These are phyloP conservation scores for Leucoraja ocellata DNA, from an alignment of 2,797 vertebrate species.

Conservation along the genomic window DNA sequence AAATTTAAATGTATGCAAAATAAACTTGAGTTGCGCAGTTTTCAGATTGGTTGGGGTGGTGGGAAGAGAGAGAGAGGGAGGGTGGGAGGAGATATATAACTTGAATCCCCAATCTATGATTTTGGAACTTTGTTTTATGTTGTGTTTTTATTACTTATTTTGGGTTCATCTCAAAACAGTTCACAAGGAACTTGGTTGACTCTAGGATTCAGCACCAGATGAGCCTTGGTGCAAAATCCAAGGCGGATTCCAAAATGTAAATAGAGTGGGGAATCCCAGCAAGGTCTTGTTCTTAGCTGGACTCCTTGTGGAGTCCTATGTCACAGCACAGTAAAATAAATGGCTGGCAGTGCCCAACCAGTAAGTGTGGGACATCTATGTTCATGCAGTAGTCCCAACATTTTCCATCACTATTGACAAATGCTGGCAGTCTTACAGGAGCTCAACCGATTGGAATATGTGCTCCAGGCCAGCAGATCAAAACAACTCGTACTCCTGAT, in stretches of 20 bases:
- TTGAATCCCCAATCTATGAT: no score
- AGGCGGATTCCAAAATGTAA: no score
- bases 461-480: not conserved
- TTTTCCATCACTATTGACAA: no score
- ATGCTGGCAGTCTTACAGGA: not conserved
- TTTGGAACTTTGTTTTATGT: not conserved
- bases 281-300: no score
- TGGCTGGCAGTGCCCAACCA: no score
- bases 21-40: not conserved
- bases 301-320: no score
- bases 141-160: not conserved
- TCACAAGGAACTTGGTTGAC: not conserved
- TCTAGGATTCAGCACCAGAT: no score
- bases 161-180: not conserved
- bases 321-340: no score
- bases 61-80: not conserved
- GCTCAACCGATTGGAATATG: not conserved
- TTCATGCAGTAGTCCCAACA: no score
- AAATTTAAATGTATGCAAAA: not conserved
- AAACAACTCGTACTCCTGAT: not conserved
- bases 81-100: not conserved
- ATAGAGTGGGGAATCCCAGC: no score
- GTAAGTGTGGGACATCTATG: no score
- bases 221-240: no score
- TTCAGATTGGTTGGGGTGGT: not conserved